Base-by-base conservation (phyloP, 2,888 invertebrate species). In the Horisme vitalbata region DNA sequence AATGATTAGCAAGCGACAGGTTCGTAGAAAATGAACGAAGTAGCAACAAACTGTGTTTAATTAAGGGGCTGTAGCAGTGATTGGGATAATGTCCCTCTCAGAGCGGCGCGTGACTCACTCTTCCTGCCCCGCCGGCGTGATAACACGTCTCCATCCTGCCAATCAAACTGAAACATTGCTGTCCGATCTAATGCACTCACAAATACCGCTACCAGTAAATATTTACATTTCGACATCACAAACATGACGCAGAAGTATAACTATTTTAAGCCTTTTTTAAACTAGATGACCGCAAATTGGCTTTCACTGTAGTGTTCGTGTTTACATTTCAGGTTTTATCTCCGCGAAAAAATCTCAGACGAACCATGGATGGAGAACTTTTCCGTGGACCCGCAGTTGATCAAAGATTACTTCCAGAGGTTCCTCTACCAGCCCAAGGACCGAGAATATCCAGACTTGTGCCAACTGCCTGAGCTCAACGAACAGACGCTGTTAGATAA, bases 401-500 rank as follows among this genome's bases (percentile, higher is more conserved):
- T 98, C 75, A 94, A 97, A 73, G 97, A 97, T 79, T 96, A 96
- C 83, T 98, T 96, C 83, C 94, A 96, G 79, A 92, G 96, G 61
- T 96, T 98, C 83, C 91, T 98, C 20, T 95, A 96, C 72, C 97
- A 98, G 82, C 97, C 97, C 10, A 94, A 95, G 74, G 96, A 97
- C 83, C 93, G 97, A 63, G 98, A 98, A 76, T 98, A 98, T 83
- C 97, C 98, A 4, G 98, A 99, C 83, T 91, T 99, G 63, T 98
- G 98, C 81, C 97, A 97, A 86, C 90, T 98, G 71, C 98, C 98
- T 8, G 97, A 98, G 86, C 92, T 99, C 55, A 98, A 98, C 74
- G 98, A 98, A 83, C 95, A 95, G 80, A 97, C 98, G 1, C 89
- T 98, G 38, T 85, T 98, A 61, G 97, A 97, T 72, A 98, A 98